phyloP scores from a whole-genome alignment of 2,113 vertebrate species.

The Neodon shergylaensis region DNA sequence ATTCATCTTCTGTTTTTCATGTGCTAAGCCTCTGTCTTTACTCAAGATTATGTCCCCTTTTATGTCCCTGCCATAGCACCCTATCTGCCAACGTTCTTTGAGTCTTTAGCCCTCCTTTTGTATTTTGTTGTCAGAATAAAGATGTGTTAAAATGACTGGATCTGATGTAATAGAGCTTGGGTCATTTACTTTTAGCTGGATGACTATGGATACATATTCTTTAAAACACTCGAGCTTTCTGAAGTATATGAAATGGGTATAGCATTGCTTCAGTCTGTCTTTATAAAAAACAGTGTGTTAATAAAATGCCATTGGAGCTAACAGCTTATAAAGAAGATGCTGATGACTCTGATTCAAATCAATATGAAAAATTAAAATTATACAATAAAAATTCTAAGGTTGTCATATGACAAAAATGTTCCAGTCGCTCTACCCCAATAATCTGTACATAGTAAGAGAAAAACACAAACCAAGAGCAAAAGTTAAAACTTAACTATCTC shows the following conservation, averaged over 20 bases:
- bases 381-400: background rate
- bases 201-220: background rate
- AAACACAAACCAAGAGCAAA: background rate
- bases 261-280: background rate
- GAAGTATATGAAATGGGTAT: background rate
- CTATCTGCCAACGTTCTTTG: fast-evolving
- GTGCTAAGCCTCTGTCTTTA: background rate
- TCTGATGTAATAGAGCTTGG: background rate
- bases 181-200: background rate
- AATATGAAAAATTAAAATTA: background rate
- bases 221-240: background rate
- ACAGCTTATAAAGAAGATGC: background rate
- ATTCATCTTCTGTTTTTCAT: background rate
- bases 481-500: background rate
- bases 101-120: background rate
- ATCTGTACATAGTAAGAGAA: background rate
- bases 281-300: background rate
- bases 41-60: background rate
- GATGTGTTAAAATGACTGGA: background rate
- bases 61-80: background rate
- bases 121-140: background rate
- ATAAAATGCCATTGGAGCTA: background rate
- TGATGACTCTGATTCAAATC: background rate
- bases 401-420: background rate
- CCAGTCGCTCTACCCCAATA: background rate